Evolutionary conservation across 2,797 vertebrate species (phyloP).

Genomic region (Capromys pilorides): DNA sequence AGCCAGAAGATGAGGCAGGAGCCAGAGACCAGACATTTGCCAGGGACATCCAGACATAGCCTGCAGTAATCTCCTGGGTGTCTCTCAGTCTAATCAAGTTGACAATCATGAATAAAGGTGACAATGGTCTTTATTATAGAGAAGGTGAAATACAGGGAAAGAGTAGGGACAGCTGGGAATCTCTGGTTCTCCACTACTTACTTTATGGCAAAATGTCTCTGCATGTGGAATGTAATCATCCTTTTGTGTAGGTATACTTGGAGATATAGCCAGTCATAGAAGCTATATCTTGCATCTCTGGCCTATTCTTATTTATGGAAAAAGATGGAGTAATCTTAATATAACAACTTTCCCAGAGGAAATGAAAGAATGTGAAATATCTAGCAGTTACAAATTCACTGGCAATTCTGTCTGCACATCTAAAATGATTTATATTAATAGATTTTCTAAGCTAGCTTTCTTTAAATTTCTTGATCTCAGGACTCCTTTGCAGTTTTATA

Average conservation of each 20-base stretch:
- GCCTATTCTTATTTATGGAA: not conserved
- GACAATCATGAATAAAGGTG: not conserved
- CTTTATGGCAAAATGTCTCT: not conserved
- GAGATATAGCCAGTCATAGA: not conserved
- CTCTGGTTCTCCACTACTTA: not conserved
- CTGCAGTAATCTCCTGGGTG: not conserved
- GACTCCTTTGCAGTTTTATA: not conserved
- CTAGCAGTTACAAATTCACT: not conserved
- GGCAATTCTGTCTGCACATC: not conserved
- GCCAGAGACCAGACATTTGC: not conserved
- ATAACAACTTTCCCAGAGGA: not conserved
- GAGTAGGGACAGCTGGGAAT: not conserved
- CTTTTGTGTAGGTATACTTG: not conserved
- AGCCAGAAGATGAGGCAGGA: not conserved
- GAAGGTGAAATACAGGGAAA: not conserved
- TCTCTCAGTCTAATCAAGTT: not conserved
- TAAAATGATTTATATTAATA: not conserved
- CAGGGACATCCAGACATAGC: not conserved
- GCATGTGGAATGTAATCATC: not conserved
- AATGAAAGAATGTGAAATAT: slow-evolving; percentile 9
- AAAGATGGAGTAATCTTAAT: not conserved
- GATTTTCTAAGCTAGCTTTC: not conserved
- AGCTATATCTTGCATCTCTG: not conserved
- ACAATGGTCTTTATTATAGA: not conserved
- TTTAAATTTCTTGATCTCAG: not conserved